These are phyloP conservation scores for Coreoperca whiteheadi DNA, from an alignment of 2,113 vertebrate species.

Conservation along the genomic window DNA sequence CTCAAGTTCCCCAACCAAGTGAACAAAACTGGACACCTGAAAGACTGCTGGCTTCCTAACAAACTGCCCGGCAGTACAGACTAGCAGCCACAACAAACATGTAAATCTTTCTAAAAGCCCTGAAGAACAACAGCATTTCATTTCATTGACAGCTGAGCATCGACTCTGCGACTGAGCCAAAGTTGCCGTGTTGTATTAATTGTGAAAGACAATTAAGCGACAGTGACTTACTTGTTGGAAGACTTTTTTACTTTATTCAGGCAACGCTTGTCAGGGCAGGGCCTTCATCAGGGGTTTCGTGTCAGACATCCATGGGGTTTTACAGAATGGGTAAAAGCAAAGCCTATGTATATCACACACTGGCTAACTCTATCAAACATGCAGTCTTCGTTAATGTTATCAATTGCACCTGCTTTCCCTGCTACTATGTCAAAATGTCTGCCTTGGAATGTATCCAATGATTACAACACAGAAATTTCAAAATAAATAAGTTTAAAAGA, in stretches of 20 bases:
- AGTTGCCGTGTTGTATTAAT: not conserved
- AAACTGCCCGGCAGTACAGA: not conserved
- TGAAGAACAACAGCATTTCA: not conserved
- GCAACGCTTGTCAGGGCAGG: not conserved
- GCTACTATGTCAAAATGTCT: not conserved
- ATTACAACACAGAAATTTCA: not conserved
- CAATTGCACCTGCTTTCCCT: not conserved
- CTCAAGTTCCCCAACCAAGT: not conserved
- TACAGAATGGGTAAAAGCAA: not conserved
- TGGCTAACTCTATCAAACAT: not conserved
- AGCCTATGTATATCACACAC: not conserved
- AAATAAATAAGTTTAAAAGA: not conserved
- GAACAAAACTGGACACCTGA: not conserved
- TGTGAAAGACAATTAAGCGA: not conserved
- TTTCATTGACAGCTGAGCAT: not conserved
- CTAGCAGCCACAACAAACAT: not conserved
- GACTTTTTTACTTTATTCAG: not conserved
- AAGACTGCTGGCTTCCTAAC: not conserved
- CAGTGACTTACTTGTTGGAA: not conserved
- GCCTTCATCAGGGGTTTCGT: not conserved
- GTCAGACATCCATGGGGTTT: not conserved
- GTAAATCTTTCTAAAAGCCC: not conserved
- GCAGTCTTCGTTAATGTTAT: no score
- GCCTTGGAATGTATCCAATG: not conserved
- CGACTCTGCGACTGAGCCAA: not conserved